A percentile compares a stretch with the other conserved stretches of the same genome.
Evolutionary conservation across 2,797 vertebrate genomes (phyloP).

Genomic region (Champsocephalus esox): DNA sequence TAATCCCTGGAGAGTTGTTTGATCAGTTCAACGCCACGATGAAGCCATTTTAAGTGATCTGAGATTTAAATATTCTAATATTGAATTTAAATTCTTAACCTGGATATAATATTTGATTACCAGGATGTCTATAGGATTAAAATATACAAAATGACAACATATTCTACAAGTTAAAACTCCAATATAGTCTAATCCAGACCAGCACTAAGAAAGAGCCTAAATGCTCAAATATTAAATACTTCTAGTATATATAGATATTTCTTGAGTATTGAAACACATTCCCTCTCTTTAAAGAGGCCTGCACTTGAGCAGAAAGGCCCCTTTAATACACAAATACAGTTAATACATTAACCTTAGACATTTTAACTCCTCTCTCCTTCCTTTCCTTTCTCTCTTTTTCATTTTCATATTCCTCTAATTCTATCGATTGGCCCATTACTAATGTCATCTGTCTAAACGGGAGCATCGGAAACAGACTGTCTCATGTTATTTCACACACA

Average conservation of each 20-base stretch:
- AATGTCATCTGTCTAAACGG: conserved; percentile 30
- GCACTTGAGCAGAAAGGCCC: no score
- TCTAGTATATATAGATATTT: no score
- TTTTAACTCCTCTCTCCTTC: background rate
- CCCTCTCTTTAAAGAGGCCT: no score
- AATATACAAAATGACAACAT: background rate
- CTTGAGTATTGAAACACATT: no score
- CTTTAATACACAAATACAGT: no score
- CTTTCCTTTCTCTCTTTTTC: background rate
- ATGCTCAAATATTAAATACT: no score
- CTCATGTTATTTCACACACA: background rate
- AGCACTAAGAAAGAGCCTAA: background rate
- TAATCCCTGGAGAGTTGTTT: conserved; percentile 33
- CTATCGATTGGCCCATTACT: conserved; percentile 32
- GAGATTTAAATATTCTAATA: background rate
- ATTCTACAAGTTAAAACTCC: no score
- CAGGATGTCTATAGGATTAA: background rate
- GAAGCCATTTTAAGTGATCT: background rate
- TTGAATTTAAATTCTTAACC: background rate
- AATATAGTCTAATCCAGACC: background rate
- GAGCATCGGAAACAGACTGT: conserved; percentile 16
- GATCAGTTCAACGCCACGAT: no score
- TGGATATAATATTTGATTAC: background rate
- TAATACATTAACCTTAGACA: no score
- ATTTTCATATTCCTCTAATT: background rate